Percentiles rank a stretch among this genome's conserved stretches.
Evolutionary conservation across 1,140 invertebrate species (phyloP).

Genomic region (Tetragnatha versicolor): DNA sequence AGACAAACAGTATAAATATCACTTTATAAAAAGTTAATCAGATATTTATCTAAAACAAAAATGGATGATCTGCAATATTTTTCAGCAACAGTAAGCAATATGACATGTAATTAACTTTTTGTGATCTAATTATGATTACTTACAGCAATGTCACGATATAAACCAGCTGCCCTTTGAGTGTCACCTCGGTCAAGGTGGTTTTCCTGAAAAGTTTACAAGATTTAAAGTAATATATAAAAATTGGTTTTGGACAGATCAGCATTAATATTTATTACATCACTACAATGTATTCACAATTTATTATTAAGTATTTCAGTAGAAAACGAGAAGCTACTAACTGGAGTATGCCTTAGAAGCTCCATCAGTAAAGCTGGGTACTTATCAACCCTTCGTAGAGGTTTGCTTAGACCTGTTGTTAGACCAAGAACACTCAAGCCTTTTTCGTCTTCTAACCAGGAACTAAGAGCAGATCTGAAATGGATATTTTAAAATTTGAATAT

Average conservation of each 20-base stretch:
- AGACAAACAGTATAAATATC: too few relatives aligned
- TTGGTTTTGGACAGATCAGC: background rate
- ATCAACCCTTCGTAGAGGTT: slow-evolving; percentile 92
- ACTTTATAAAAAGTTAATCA: too few relatives aligned
- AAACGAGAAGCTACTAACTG: slow-evolving; percentile 66
- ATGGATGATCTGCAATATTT: background rate
- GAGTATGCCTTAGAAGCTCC: slow-evolving; percentile 92
- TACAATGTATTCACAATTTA: background rate
- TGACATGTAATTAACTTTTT: background rate
- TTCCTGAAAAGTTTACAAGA: slow-evolving; percentile 68
- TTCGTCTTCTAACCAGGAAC: too few relatives aligned
- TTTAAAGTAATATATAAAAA: background rate
- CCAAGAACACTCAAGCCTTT: slow-evolving; percentile 89
- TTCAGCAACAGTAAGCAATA: background rate
- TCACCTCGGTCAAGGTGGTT: slow-evolving; percentile 95
- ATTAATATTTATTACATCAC: background rate
- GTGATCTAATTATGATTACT: slow-evolving; percentile 63
- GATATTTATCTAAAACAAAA: too few relatives aligned
- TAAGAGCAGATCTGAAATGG: too few relatives aligned
- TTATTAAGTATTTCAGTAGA: slow-evolving; percentile 38
- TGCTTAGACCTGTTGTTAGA: slow-evolving; percentile 89
- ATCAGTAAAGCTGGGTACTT: slow-evolving; percentile 88
- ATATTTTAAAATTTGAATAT: too few relatives aligned
- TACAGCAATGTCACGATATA: slow-evolving; percentile 94
- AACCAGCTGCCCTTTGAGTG: slow-evolving; percentile 88